Evolutionary conservation across 2,113 vertebrate species (phyloP), one percentile per base, ranked within the genome.

Genomic region (Sinocyclocheilus anshuiensis): DNA sequence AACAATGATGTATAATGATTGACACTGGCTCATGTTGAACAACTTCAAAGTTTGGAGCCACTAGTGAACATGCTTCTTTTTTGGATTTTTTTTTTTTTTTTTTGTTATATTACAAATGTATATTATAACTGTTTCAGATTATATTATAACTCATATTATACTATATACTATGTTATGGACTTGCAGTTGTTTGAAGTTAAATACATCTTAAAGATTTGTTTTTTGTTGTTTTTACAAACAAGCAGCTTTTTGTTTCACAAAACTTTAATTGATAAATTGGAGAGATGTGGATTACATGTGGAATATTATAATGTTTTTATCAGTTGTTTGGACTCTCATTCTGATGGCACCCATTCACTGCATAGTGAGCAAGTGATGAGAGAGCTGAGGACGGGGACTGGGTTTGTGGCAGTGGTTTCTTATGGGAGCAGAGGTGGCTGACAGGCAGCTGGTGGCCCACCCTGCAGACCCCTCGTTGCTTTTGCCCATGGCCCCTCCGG

Each of bases 11-110:
- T 88, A 33, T 84, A 90, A 91, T 91, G 90, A 86, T 85, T 93
- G 92, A 92, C 89, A 90, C 89, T n/a, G 88, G 87, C 88, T 93
- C 92, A 94, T 93, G 91, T 91, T 87, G 91, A 91, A 84, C 77
- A 89, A 87, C 90, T 91, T 86, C 91, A 92, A 90, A 91, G 91
- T 91, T 89, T 90, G 87, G n/a, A 24, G 48, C 26, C 18, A 20
- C 67, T 36, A 63, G 59, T 63, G 59, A 63, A 10, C 59, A 22
- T 61, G 9, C 59, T 61, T 8, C 22, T 61, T 22, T 61, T n/a
- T 61, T 8, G 9, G 13, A 55, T 18, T n/a, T 59, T 7, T 22
- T 26, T n/a, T 59, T 7, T 22, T 26, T 26, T 26, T n/a, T 9
- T n/a, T 42, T 45, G 42, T 45, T 45, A 45, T 45, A 10, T 45